Evolutionary conservation across 2,797 vertebrate genomes (phyloP).

Genomic region (Coregonus suidteri): DNA sequence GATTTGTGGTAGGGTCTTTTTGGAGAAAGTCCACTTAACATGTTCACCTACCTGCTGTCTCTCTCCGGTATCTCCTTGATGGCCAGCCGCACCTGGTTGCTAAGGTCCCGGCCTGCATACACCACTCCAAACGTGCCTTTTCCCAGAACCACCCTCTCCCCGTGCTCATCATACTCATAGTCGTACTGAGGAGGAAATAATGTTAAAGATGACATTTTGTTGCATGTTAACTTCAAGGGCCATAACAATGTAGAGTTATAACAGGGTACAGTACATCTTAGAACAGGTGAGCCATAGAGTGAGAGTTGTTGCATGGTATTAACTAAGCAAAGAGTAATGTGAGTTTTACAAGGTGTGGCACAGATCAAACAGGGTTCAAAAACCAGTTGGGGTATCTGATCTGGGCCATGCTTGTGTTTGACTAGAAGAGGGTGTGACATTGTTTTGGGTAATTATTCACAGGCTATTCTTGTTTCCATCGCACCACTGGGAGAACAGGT

Average conservation of each 20-base stretch:
- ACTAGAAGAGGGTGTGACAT: slow-evolving; percentile 35
- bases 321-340: neutral
- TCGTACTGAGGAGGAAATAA: slow-evolving; percentile 82
- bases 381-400: slow-evolving; percentile 51
- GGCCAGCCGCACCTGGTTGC: slow-evolving; percentile 98
- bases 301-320: neutral
- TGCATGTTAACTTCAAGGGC: neutral
- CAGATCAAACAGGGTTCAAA: slow-evolving; percentile 20
- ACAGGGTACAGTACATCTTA: neutral
- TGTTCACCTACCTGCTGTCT: slow-evolving; percentile 88
- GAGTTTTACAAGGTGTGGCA: neutral
- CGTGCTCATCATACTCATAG: slow-evolving; percentile 96
- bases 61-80: slow-evolving; percentile 98
- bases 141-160: slow-evolving; percentile 89
- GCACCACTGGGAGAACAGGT: slow-evolving; percentile 21
- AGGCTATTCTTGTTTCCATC: too few relatives aligned
- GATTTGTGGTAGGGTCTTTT: too few relatives aligned
- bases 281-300: neutral
- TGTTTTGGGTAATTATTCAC: slow-evolving; percentile 40
- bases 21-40: neutral
- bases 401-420: slow-evolving; percentile 5
- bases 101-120: slow-evolving; percentile 95
- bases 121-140: slow-evolving; percentile 97
- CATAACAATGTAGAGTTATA: neutral
- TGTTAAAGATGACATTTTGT: neutral